These are phyloP conservation scores for Tetropium fuscum DNA, from an alignment of 2,888 invertebrate species.

Conservation along the genomic window DNA sequence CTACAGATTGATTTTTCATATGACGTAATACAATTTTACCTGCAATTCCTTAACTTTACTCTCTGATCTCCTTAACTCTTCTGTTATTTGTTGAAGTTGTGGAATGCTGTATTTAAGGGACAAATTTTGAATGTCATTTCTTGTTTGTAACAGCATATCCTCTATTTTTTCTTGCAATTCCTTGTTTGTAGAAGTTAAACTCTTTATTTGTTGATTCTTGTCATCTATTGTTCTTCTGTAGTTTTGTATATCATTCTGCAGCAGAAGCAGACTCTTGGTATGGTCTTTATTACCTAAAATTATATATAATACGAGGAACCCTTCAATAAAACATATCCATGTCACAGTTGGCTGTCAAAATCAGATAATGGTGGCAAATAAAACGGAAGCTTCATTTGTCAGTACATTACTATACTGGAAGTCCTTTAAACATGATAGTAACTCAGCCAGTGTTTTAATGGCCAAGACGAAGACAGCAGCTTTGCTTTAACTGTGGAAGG, in stretches of 20 bases:
- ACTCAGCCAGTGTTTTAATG: too few species aligned
- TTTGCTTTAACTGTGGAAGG: too few species aligned
- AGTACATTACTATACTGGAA: too few species aligned
- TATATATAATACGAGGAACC: too few species aligned
- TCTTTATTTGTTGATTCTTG: constrained; percentile 52
- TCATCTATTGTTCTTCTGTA: constrained; percentile 50
- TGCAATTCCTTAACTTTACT: constrained; percentile 47
- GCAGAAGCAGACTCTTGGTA: constrained; percentile 47
- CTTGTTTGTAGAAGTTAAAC: constrained; percentile 51
- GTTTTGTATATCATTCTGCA: constrained; percentile 54
- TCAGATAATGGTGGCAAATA: too few species aligned
- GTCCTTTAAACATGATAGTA: too few species aligned
- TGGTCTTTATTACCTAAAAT: constrained; percentile 48
- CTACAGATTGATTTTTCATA: too few species aligned
- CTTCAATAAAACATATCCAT: too few species aligned
- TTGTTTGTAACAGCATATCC: constrained; percentile 54
- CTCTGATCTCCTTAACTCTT: constrained; percentile 52
- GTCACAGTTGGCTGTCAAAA: too few species aligned
- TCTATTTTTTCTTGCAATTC: constrained; percentile 56
- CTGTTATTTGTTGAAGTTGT: constrained; percentile 55
- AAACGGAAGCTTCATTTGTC: too few species aligned
- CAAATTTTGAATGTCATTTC: constrained; percentile 55
- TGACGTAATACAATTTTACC: too few species aligned
- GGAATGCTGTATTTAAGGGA: constrained; percentile 57
- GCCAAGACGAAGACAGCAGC: too few species aligned